phyloP scores from a whole-genome alignment of 2,113 vertebrate genomes.

The Dryoscopus gambensis region DNA sequence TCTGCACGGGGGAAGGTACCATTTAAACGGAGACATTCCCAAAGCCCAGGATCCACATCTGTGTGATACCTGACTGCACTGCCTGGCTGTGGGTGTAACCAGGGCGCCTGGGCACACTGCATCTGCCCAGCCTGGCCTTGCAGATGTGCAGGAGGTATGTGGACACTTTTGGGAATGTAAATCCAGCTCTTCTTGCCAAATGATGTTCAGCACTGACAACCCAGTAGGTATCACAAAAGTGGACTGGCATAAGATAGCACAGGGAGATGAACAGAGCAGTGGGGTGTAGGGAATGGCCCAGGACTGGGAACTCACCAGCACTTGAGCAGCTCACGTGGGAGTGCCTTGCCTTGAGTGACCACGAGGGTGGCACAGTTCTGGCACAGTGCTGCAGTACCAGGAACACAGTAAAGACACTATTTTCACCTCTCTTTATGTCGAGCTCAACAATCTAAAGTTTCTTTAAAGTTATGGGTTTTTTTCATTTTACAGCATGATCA shows the following conservation, averaged over 20 bases:
- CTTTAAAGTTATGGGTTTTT: not conserved
- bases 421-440: not conserved
- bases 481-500: not conserved
- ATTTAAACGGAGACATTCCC: not conserved
- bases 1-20: not conserved
- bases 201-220: not conserved
- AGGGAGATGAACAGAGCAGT: not conserved
- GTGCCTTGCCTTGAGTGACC: not conserved
- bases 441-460: not conserved
- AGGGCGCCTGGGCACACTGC: not conserved
- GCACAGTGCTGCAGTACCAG: not conserved
- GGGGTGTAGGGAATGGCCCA: not conserved
- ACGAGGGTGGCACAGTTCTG: accelerated
- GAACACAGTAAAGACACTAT: not conserved
- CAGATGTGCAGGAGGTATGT: accelerated
- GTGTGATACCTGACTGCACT: too few species aligned
- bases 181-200: not conserved
- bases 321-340: not conserved
- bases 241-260: not conserved
- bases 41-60: not conserved
- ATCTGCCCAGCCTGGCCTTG: not conserved
- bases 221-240: not conserved
- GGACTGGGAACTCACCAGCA: not conserved
- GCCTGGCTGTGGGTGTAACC: not conserved
- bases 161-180: not conserved